Base-by-base conservation (phyloP, 2,113 vertebrate genomes). In the Physeter macrocephalus region DNA sequence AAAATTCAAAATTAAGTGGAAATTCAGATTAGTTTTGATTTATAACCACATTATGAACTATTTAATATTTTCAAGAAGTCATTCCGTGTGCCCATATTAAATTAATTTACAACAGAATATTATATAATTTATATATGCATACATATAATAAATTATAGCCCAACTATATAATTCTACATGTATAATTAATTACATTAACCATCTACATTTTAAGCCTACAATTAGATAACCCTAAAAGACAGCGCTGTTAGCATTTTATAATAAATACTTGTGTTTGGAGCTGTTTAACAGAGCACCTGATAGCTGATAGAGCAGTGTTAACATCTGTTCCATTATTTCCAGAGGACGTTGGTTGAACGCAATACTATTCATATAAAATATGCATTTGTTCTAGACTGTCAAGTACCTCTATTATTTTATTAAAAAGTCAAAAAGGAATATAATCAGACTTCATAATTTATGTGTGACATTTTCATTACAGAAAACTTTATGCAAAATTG, bases 371-470 rank as follows among this genome's bases (percentile, higher is more conserved):
- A 98, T 98, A 99, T 99, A 99, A 99, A 99, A 99, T 99, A 98
- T 98, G 98, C 99, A 99, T 99, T 99, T 99, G 98, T 99, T 99
- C 99, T 98, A 98, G 97, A 99, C 99, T 99, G 99, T 99, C 99
- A 99, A 99, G 99, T 99, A 97, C 98, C 98, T 99, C 99, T 99
- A 99, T 99, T 99, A 99, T 98, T 98, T 98, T 98, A 99, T 99
- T 99, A 99, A 99, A 99, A 99, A 99, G 98, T 99, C 98, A 98
- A 98, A 98, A 99, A 98, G 98, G 98, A 99, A 99, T 99, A 99
- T 99, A 99, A 99, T 99, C 98, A 99, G 99, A 99, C 99, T 99
- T 99, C 99, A 99, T 99, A 99, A 99, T 99, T 99, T 99, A 99
- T 99, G 98, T 98, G 98, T 99, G 99, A 99, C 99, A 99, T 99